Evolutionary conservation across 2,888 invertebrate species (phyloP).

Genomic region (Drosophila neoperkinsi): DNA sequence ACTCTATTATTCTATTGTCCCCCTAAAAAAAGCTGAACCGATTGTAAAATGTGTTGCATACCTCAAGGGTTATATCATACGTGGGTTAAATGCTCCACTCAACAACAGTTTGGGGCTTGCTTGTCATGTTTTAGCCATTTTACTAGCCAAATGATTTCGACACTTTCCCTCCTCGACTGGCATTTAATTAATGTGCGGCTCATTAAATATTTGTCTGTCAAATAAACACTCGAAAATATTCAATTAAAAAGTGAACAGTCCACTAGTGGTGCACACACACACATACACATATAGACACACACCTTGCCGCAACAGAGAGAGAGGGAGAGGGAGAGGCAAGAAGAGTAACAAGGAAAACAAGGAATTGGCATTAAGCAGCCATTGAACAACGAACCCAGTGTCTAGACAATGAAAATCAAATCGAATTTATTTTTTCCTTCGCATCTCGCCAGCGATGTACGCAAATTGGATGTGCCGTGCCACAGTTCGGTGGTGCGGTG

Average conservation of each 20-base stretch:
- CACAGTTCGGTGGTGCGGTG: conserved; percentile 9
- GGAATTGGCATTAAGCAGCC: conserved; percentile 76
- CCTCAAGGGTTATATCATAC: neutral
- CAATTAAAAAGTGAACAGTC: conserved; percentile 73
- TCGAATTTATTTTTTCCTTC: conserved; percentile 69
- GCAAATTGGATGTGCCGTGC: conserved; percentile 62
- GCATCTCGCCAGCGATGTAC: conserved; percentile 49
- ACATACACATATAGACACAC: conserved; percentile 43
- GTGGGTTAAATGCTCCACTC: neutral
- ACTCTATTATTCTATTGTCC: neutral
- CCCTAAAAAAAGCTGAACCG: neutral
- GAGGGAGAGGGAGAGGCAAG: neutral
- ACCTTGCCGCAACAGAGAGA: conserved; percentile 41
- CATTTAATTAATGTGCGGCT: conserved; percentile 64
- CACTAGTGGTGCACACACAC: conserved; percentile 13
- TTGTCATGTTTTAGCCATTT: neutral
- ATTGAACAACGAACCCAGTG: conserved; percentile 65
- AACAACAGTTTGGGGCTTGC: neutral
- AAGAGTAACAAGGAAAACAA: conserved; percentile 51
- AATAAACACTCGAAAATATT: conserved; percentile 75
- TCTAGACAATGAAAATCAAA: conserved; percentile 81
- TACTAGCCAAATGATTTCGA: neutral
- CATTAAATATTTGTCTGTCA: conserved; percentile 76
- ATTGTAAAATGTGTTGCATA: conserved; percentile 27
- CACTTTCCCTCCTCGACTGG: neutral